Base-by-base conservation (phyloP, 2,113 vertebrate genomes). In the Calidris pygmaea region DNA sequence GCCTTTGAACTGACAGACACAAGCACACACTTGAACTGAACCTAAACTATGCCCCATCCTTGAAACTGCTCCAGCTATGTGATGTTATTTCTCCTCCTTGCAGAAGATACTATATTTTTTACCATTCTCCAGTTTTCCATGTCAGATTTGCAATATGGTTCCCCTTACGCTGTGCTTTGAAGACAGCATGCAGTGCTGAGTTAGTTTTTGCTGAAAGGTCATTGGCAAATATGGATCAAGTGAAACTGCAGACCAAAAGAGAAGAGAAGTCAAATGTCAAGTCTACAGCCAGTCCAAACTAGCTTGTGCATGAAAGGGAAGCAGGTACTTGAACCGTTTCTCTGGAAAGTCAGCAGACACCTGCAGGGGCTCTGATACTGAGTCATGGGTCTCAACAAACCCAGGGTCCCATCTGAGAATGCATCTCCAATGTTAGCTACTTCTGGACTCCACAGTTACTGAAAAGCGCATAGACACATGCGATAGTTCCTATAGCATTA, bases 111-210 rank as follows among this genome's bases (percentile, higher is more conserved):
- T 62, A 12, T 62, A 37, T 62, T 37, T 62, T 37, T 62, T 62
- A 62, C n/a, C n/a, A 37, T 62, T 26, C 59, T 62, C n/a, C 59
- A 62, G 35, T 62, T 62, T 62, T 62, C 16, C 35, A 12, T 26
- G 59, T 62, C 59, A 37, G 24, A 18, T 37, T 37, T 62, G 35
- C 24, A 27, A 24, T 18, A 62, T 27, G n/a, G 24, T 39, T 62
- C 24, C 59, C 59, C 35, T n/a, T 62, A 37, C 16, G 5, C 59
- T 62, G 15, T 37, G 16, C 24, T 62, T 53, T 55, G 74, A 81
- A 85, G 20, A 53, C 6, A 47, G 9, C 0, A 0, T 74, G 32
- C 23, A 37, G 41, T 2, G 4, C 5, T 50, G 39, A 62, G 53
- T 63, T 80, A 65, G 60, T 68, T 59, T 37, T 71, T 65, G 24